phyloP scores from a whole-genome alignment of 2,113 vertebrate species.

The Phycodurus eques region DNA sequence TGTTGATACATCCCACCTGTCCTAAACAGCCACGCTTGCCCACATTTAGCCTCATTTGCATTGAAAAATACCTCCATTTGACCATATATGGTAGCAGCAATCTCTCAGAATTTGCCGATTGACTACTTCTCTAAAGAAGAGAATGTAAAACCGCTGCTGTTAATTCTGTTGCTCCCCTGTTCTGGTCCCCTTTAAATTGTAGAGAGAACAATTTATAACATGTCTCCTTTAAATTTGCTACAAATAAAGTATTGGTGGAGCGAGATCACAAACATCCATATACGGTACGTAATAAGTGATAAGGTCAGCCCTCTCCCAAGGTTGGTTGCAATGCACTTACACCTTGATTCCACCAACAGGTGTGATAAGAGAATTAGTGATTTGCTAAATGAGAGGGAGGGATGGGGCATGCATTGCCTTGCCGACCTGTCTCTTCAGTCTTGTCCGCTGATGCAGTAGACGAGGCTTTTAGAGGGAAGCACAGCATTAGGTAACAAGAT shows the following conservation, averaged over 20 bases:
- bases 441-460: slow-evolving; percentile 16
- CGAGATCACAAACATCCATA: background rate
- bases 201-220: too few relatives aligned
- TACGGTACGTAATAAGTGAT: background rate
- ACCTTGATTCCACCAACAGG: slow-evolving; percentile 8
- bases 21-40: too few relatives aligned
- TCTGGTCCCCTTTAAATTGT: too few relatives aligned
- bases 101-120: too few relatives aligned
- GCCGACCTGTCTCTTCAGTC: slow-evolving; percentile 65
- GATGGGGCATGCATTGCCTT: slow-evolving; percentile 30
- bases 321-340: background rate
- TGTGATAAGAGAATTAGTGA: slow-evolving; percentile 6
- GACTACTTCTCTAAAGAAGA: too few relatives aligned
- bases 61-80: too few relatives aligned
- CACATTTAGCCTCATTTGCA: too few relatives aligned
- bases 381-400: slow-evolving; percentile 11
- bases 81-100: too few relatives aligned
- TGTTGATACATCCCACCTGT: too few relatives aligned
- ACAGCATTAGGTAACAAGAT: slow-evolving; percentile 11
- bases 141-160: background rate
- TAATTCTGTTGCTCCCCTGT: too few relatives aligned
- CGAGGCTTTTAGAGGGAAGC: slow-evolving; percentile 56
- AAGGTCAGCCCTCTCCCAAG: background rate
- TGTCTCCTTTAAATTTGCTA: background rate
- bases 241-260: background rate